These are phyloP conservation scores for Rhinatrema bivittatum DNA, from an alignment of 2,797 vertebrate species.

Conservation along the genomic window DNA sequence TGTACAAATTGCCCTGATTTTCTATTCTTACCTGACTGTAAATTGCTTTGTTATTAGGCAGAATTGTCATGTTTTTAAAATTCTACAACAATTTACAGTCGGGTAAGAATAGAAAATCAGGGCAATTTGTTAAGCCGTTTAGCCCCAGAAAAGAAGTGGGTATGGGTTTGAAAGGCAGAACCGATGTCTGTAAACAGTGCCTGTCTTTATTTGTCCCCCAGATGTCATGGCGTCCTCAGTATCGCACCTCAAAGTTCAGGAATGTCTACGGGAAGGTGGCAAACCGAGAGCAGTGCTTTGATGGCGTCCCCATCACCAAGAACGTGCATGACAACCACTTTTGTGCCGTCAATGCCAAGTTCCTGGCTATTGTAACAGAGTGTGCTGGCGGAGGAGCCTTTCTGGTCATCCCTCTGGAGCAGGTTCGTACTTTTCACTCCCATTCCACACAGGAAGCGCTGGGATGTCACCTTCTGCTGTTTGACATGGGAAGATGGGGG, in stretches of 20 bases:
- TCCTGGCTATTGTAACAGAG: constrained; percentile 90
- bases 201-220: constrained; percentile 32
- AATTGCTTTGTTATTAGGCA: too few species aligned
- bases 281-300: constrained; percentile 91
- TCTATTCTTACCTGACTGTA: too few species aligned
- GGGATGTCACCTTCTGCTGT: not conserved
- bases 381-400: constrained; percentile 88
- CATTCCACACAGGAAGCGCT: not conserved
- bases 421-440: constrained; percentile 68
- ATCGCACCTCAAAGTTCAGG: constrained; percentile 98
- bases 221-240: constrained; percentile 99
- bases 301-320: constrained; percentile 93
- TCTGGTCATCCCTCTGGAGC: constrained; percentile 82
- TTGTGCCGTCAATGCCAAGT: constrained; percentile 89
- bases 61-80: too few species aligned
- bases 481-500: too few species aligned
- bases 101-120: too few species aligned
- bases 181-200: too few species aligned
- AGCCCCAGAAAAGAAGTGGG: too few species aligned
- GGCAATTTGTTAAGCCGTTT: too few species aligned
- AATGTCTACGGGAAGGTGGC: constrained; percentile 94
- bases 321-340: constrained; percentile 98
- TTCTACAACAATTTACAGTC: too few species aligned
- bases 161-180: too few species aligned
- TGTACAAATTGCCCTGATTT: too few species aligned